phyloP scores from a whole-genome alignment of 2,797 vertebrate species.

The Phrynocephalus forsythii region DNA sequence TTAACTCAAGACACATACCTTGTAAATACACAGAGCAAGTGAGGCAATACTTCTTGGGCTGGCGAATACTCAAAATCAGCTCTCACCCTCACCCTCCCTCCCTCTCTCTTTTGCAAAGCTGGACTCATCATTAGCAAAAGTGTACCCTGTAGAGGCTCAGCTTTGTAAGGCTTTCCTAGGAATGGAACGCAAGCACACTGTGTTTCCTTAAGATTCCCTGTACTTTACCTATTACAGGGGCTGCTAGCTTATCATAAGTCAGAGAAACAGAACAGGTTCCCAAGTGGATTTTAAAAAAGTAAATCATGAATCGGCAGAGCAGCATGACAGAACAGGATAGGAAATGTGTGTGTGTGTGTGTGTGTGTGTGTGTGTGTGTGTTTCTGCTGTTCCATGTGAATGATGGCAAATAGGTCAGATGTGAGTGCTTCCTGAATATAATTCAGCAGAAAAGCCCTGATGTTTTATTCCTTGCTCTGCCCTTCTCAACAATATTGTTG shows the following conservation, averaged over 20 bases:
- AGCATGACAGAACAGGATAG: neutral
- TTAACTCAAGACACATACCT: neutral
- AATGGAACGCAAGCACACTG: too few relatives aligned
- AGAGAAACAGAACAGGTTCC: neutral
- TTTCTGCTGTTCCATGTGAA: neutral
- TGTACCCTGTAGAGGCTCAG: neutral
- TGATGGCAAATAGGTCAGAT: constrained; percentile 7
- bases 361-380: neutral
- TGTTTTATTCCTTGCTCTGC: constrained; percentile 5
- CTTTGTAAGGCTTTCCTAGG: neutral
- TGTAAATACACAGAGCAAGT: neutral
- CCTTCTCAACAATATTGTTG: constrained; percentile 7
- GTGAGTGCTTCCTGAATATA: neutral
- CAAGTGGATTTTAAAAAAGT: neutral
- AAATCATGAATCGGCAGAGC: neutral
- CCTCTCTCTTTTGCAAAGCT: neutral
- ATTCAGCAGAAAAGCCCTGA: neutral
- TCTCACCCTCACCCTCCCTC: neutral
- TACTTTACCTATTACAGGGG: neutral
- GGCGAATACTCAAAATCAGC: neutral
- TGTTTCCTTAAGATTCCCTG: too few relatives aligned
- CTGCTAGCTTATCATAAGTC: neutral
- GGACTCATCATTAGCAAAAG: neutral
- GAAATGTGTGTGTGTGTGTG: neutral
- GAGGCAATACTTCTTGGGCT: neutral